Conservation (phyloP, 2,888 invertebrate genomes). For the Callosobruchus maculatus region DNA sequence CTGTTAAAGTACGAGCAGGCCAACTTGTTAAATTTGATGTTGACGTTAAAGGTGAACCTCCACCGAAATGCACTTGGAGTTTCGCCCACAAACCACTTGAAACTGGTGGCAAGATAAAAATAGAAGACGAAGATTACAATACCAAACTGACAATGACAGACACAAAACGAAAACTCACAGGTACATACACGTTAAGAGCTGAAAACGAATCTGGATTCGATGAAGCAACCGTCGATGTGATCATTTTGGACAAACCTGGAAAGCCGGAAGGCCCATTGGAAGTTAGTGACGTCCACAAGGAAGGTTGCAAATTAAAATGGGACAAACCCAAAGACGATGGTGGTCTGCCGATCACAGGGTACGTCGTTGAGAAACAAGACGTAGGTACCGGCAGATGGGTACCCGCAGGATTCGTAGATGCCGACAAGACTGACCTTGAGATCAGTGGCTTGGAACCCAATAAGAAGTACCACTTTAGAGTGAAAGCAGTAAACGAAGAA, state of each 20-base stretch:
- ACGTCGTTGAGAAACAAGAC: constrained; percentile 94
- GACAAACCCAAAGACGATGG: constrained; percentile 95
- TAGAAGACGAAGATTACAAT: constrained; percentile 89
- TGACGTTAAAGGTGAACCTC: constrained; percentile 94
- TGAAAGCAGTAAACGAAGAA: constrained; percentile 94
- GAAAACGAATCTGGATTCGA: constrained; percentile 92
- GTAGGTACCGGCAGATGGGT: constrained; percentile 82
- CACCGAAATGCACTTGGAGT: constrained; percentile 84
- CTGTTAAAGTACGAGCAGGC: constrained; percentile 85
- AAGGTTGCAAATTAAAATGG: constrained; percentile 92
- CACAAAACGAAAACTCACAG: constrained; percentile 80
- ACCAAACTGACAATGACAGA: constrained; percentile 80
- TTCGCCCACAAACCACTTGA: constrained; percentile 67
- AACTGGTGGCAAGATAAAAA: constrained; percentile 64
- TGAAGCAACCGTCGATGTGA: constrained; percentile 90
- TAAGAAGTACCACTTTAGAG: constrained; percentile 95
- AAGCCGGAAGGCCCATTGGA: constrained; percentile 91
- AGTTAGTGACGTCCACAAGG: constrained; percentile 85
- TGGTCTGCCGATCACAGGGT: constrained; percentile 85
- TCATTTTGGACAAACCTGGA: constrained; percentile 77
- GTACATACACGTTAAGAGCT: constrained; percentile 86
- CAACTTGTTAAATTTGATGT: constrained; percentile 88
- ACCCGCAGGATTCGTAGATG: constrained; percentile 79
- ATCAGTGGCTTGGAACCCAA: constrained; percentile 89
- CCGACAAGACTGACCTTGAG: constrained; percentile 77